Evolutionary conservation across 1,140 invertebrate species (phyloP), one percentile per base, ranked within the genome.

Genomic region (Micrasema longulum): DNA sequence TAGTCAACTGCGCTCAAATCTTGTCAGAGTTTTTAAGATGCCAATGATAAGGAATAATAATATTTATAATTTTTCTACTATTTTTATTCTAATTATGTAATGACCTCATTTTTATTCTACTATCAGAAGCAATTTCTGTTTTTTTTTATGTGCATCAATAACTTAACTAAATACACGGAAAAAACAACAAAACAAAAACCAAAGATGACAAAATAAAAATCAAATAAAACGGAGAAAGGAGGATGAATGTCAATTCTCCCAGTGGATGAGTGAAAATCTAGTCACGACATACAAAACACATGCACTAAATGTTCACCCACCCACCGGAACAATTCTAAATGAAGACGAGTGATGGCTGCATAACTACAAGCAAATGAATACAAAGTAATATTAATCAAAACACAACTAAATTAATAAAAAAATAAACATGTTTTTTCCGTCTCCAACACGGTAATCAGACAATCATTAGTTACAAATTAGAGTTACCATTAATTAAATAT

Each of bases 241-340:
- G 12, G 65, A 45, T 68, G 65, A 68, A 11, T 41, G 38, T 45
- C 20, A 68, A 53, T 68, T 69, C 66, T 57, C 71, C 65, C 73
- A 31, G 36, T 83, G 83, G 85, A 87, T 84, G 85, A 86, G 85
- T 86, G 85, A 85, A 83, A 85, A 86, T 86, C 86, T 87, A 87
- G 86, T 87, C 86, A 86, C 83, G 85, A 79, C 55, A 52, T 64
- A 69, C 63, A 72, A 20, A 68, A 62, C 65, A 84, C 82, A 83
- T 82, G 83, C 77, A 80, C 82, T 83, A 84, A 80, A 84, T 52
- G 79, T 78, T 77, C 83, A 82, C 80, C 76, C 80, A 86, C 78
- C 85, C 11, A 79, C 77, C 77, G 80, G 74, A 79, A 74, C 73
- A 71, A 75, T 43, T 72, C 57, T 77, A 45, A 41, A 71, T n/a